Evolutionary conservation across 2,113 vertebrate species (phyloP).

Genomic region (Tachuris rubrigastra): DNA sequence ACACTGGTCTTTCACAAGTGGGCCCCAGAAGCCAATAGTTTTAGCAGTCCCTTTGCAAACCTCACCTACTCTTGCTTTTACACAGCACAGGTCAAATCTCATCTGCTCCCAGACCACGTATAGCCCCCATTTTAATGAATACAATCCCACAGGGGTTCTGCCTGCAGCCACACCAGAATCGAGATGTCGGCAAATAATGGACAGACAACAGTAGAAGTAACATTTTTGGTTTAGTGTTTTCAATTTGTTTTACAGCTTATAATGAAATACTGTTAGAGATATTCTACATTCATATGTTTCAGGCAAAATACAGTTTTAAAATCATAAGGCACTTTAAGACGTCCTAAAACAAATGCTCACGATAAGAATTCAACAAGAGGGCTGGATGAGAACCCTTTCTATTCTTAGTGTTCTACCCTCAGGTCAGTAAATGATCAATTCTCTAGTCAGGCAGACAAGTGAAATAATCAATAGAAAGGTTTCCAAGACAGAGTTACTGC

Average conservation of each 20-base stretch:
- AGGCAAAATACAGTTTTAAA: slow-evolving; percentile 59
- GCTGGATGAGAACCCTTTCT: neutral
- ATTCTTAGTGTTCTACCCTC: neutral
- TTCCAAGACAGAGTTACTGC: slow-evolving; percentile 37
- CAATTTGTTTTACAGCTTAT: slow-evolving; percentile 58
- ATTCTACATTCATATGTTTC: slow-evolving; percentile 43
- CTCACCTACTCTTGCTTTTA: neutral
- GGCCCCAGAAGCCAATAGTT: neutral
- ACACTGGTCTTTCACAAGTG: neutral
- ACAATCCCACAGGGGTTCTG: neutral
- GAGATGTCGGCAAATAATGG: neutral
- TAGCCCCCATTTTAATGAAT: neutral
- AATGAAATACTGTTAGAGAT: slow-evolving; percentile 53
- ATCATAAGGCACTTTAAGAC: slow-evolving; percentile 64
- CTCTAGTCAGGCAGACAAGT: slow-evolving; percentile 22
- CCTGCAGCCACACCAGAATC: neutral
- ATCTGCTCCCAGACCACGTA: fast-evolving
- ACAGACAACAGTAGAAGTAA: slow-evolving; percentile 36
- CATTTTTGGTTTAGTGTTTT: slow-evolving; percentile 54
- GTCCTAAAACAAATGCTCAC: slow-evolving; percentile 51
- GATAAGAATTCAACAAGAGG: slow-evolving; percentile 27
- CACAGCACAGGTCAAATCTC: neutral
- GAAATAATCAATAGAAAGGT: slow-evolving; percentile 24
- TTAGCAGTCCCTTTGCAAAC: neutral
- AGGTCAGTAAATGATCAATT: slow-evolving; percentile 28